Percentiles rank a stretch among this genome's conserved stretches.
Evolutionary conservation across 37 sponge, comb jelly and placozoan genomes (phyloP).

Genomic region (Mnemiopsis leidyi): DNA sequence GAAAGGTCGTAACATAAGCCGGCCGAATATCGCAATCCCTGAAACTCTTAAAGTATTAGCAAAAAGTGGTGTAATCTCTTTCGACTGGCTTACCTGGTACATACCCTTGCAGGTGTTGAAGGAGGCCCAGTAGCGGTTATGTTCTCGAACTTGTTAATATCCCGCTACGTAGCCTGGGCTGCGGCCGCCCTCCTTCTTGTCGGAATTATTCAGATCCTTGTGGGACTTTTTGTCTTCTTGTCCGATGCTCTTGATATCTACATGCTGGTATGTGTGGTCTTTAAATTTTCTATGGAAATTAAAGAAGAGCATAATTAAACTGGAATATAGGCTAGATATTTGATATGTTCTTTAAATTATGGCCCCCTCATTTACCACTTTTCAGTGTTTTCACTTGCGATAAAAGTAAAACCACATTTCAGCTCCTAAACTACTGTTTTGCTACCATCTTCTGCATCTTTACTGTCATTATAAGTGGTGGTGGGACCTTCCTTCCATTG

Average conservation of each 20-base stretch:
- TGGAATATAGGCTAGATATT: too few species aligned
- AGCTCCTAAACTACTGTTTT: slow-evolving; percentile 49
- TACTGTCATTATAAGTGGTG: neutral
- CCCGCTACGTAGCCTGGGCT: neutral
- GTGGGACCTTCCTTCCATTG: neutral
- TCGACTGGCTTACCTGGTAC: too few species aligned
- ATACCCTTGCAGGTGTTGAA: neutral
- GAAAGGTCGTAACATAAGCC: too few species aligned
- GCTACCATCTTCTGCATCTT: slow-evolving; percentile 40
- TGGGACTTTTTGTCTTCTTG: slow-evolving; percentile 57
- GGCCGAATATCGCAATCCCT: too few species aligned
- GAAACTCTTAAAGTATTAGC: too few species aligned
- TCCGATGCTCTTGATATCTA: slow-evolving; percentile 55
- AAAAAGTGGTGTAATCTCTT: too few species aligned
- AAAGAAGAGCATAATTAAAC: too few species aligned
- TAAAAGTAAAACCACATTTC: neutral
- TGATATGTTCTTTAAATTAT: too few species aligned
- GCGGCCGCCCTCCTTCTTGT: slow-evolving; percentile 2
- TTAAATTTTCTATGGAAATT: too few species aligned
- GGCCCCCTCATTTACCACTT: too few species aligned
- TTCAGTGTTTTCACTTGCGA: neutral
- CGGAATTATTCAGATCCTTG: slow-evolving; percentile 23
- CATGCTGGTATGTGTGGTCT: slow-evolving; percentile 48
- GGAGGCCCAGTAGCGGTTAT: neutral
- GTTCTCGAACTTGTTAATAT: neutral